phyloP scores from a whole-genome alignment of 1,140 invertebrate species.

The Drosophila nikananu region DNA sequence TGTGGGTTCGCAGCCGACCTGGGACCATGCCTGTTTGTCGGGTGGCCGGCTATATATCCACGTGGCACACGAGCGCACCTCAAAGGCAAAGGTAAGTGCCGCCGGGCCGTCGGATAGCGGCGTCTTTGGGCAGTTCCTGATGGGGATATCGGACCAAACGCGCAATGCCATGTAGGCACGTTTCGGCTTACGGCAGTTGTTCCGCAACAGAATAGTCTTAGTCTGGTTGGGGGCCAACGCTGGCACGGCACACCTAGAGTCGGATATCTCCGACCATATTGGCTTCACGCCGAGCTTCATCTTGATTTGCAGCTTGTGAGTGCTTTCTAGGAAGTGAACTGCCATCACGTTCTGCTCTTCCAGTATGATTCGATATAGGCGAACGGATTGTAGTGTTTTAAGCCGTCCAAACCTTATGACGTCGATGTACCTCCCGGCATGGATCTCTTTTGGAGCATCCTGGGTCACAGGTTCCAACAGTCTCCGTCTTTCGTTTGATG shows the following conservation, averaged over 20 bases:
- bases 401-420: background rate
- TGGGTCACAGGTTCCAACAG: background rate
- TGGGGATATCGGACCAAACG: background rate
- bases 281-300: conserved; percentile 10
- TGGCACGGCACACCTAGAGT: conserved; percentile 22
- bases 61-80: conserved; percentile 49
- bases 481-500: background rate
- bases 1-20: conserved; percentile 12
- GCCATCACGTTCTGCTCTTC: conserved; percentile 30
- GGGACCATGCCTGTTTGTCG: conserved; percentile 11
- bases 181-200: conserved; percentile 17
- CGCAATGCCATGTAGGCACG: conserved; percentile 43
- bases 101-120: conserved; percentile 35
- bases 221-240: background rate
- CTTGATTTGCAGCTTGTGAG: conserved; percentile 36
- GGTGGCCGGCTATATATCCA: conserved; percentile 26
- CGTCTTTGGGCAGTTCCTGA: background rate
- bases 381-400: background rate
- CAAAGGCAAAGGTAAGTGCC: conserved; percentile 27
- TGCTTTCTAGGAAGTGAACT: conserved; percentile 23
- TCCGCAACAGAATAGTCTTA: conserved; percentile 39
- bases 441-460: background rate
- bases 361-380: conserved; percentile 35
- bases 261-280: conserved; percentile 3
- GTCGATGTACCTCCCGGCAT: background rate